Conservation (phyloP, 2,797 vertebrate genomes). For the Paguma larvata region DNA sequence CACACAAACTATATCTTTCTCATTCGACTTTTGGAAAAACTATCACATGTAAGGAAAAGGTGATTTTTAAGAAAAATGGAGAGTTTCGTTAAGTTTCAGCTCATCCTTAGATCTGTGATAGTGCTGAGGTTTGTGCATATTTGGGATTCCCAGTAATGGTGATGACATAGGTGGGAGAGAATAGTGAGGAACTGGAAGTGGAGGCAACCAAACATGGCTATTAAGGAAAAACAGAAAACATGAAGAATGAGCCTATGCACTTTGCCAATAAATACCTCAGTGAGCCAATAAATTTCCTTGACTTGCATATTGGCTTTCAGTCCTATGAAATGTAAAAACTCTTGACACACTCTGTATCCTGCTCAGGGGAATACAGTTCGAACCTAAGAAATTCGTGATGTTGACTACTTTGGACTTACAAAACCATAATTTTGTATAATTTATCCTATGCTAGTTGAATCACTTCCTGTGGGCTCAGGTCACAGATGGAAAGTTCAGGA, state of each 20-base stretch:
- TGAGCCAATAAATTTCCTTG: accelerated
- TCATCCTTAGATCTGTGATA: no score
- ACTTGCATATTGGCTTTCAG: neutral
- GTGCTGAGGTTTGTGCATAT: neutral
- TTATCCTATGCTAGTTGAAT: neutral
- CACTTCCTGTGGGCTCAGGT: accelerated
- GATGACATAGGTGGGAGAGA: accelerated
- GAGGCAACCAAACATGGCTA: neutral
- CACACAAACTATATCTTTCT: neutral
- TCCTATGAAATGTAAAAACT: accelerated
- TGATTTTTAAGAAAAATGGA: neutral
- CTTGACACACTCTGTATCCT: accelerated
- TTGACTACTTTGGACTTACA: neutral
- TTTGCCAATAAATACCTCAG: accelerated
- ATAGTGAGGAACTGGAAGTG: neutral
- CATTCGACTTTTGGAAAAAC: neutral
- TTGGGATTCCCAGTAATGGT: neutral
- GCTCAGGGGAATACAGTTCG: accelerated
- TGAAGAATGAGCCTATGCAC: neutral
- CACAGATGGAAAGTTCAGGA: accelerated
- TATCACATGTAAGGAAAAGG: neutral
- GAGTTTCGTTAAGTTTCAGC: neutral
- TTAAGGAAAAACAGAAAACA: neutral
- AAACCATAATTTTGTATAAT: neutral
- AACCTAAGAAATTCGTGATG: neutral